Conservation (phyloP, 2,888 invertebrate genomes). For the Timema cristinae region DNA sequence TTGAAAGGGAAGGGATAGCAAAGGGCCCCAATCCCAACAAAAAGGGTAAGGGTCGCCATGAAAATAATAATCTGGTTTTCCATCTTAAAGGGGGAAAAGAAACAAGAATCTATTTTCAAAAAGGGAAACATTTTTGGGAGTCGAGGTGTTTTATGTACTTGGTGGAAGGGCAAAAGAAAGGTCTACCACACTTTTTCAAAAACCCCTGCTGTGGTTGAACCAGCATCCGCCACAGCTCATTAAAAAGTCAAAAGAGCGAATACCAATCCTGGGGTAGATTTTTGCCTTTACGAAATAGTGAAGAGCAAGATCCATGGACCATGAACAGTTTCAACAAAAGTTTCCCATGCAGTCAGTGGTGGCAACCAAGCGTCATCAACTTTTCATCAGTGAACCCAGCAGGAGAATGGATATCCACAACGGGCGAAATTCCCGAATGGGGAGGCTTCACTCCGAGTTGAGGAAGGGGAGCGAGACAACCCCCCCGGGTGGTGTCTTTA, state of each 20-base stretch:
- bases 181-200: conserved; percentile 37
- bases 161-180: conserved; percentile 40
- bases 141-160: conserved; percentile 24
- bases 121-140: conserved; percentile 14
- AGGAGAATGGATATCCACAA: conserved; percentile 40
- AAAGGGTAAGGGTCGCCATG: conserved; percentile 32
- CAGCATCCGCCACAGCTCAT: conserved; percentile 33
- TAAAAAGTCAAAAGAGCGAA: conserved; percentile 36
- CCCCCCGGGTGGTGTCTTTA: conserved; percentile 29
- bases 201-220: too few species aligned
- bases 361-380: conserved; percentile 38
- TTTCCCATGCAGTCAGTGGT: conserved; percentile 35
- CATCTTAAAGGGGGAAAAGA: conserved; percentile 19
- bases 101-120: conserved; percentile 16
- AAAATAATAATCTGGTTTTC: conserved; percentile 35
- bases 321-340: conserved; percentile 36
- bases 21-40: conserved; percentile 30
- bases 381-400: conserved; percentile 30
- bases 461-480: conserved; percentile 26
- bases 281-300: conserved; percentile 34
- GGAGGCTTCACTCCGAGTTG: background rate
- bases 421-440: conserved; percentile 30
- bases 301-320: conserved; percentile 41
- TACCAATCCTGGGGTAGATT: conserved; percentile 36
- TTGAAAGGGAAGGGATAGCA: conserved; percentile 34